Base-by-base conservation (phyloP, 2,113 vertebrate species). In the Tyto alba region DNA sequence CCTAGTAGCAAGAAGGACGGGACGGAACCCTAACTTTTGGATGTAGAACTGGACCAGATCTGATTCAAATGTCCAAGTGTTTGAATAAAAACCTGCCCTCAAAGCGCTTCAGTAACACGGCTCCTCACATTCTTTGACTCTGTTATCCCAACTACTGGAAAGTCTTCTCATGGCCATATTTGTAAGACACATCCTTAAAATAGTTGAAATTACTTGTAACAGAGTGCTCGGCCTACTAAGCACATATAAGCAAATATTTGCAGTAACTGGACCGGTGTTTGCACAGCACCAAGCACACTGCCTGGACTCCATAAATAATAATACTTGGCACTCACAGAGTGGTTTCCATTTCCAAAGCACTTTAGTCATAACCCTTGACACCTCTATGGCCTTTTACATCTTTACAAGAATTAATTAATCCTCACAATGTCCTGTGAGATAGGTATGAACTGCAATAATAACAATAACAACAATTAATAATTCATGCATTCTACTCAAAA, bases 331-430 rank as follows among this genome's bases (percentile, higher is more conserved):
- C 91, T 96, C 90, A 50, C 55, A 50, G 84, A 76, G 78, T 59
- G 87, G 89, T 95, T 97, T 95, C 94, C 93, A 95, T 97, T 97
- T 95, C 94, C 95, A 96, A 95, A 96, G 91, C 95, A 95, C 93
- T 97, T 95, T 87, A 97, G 83, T 95, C 92, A 80, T 92, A 96
- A 97, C 94, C 94, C 87, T 85, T 96, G 95, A 95, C 93, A 95
- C 96, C 94, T 96, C 57, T 89, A 92, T 32, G 77, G 96, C 95
- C 94, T 95, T 94, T 95, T 95, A 96, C 95, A 55, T 96, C 92
- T 93, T 97, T 96, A 95, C 95, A 96, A 96, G 95, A 96, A 97
- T 97, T 96, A 97, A 97, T 97, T 96, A 97, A 96, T 95, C 95
- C 93, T 96, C 84, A n/a, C 81, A 57, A 10, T 88, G 94, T 91